Evolutionary conservation across 2,113 vertebrate genomes (phyloP), one percentile per base, ranked within the genome.

Genomic region (Pungitius pungitius): DNA sequence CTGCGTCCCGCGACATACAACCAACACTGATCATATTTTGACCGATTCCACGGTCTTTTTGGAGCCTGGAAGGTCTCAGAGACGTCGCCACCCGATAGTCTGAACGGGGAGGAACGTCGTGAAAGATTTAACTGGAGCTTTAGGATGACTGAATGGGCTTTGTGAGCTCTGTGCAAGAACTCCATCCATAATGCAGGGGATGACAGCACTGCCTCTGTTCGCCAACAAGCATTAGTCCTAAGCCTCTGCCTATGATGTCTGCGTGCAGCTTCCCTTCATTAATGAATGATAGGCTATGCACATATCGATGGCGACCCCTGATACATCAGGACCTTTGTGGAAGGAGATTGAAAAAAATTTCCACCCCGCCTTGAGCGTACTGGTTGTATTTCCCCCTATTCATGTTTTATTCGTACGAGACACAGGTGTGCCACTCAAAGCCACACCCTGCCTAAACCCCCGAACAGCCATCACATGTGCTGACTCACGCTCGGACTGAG

Each of bases 121-220:
- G 39, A 92, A 93, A 93, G 80, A 93, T 93, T 94, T 80, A 91
- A 84, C 83, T 18, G 77, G 22, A 42, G 72, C 83, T 80, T 83
- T 79, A 66, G 82, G 87, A 87, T 74, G 85, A 84, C 73, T 89
- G 90, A 87, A 87, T 81, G 75, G 88, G 82, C 86, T 87, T 75
- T 87, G 68, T 86, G 85, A 89, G 82, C 88, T 87, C 66, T 64
- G 80, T 13, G 84, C 78, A 84, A 83, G 81, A 85, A 76, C 81
- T 80, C 83, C 81, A 92, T 93, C 73, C 79, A 93, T 93, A 90
- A 94, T 93, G 89, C 90, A 93, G 73, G 17, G 40, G 67, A 79
- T 87, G 89, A 89, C 89, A 85, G 87, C 84, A 45, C 74, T 85
- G 76, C 71, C 70, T 77, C 83, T 88, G 84, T 83, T 81, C 79